Evolutionary conservation across 2,797 vertebrate species (phyloP), one percentile per base, ranked within the genome.

Genomic region (Passerculus sandwichensis): DNA sequence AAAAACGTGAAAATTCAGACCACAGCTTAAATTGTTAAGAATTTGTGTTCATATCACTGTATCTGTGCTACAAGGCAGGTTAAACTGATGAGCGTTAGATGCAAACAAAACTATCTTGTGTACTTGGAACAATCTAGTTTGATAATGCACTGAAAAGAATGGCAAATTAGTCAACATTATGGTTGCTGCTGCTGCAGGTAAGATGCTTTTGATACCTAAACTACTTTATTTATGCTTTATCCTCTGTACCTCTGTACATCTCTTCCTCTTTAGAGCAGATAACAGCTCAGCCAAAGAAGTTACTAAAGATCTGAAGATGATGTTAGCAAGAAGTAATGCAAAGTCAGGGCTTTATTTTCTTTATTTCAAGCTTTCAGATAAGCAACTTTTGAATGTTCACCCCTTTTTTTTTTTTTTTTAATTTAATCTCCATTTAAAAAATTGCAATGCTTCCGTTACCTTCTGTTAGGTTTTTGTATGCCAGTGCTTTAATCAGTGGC

Each of bases 351-450:
- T 92, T 48, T 56, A 61, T 62, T 54, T 87, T 66, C 54, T 74
- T 66, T 2, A 30, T 64, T 90, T 22, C 32, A 73, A 20, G 7
- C 4, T 67, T 64, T 74, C 5, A 9, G 9, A 74, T 44, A 88
- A 76, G n/a, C 44, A 76, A 4, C 6, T 48, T 93, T 13, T 66
- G 34, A 66, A 66, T 40, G 6, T 36, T 76, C 1, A 3, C 6
- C 1, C 3, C 1, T 6, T 14, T 22, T 44, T 57, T 32, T n/a
- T 32, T n/a, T 44, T 11, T 29, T 45, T 40, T 18, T 3, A 4
- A 61, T 48, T 36, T 25, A 7, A 56, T 66, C 25, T 74, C n/a
- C 5, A 48, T 51, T 75, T 3, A 10, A 80, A 82, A 71, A 75
- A 72, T 2, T 17, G 8, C 17, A 36, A 51, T 40, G 42, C 3